phyloP scores from a whole-genome alignment of 2,888 invertebrate species.

The Acronicta psi region DNA sequence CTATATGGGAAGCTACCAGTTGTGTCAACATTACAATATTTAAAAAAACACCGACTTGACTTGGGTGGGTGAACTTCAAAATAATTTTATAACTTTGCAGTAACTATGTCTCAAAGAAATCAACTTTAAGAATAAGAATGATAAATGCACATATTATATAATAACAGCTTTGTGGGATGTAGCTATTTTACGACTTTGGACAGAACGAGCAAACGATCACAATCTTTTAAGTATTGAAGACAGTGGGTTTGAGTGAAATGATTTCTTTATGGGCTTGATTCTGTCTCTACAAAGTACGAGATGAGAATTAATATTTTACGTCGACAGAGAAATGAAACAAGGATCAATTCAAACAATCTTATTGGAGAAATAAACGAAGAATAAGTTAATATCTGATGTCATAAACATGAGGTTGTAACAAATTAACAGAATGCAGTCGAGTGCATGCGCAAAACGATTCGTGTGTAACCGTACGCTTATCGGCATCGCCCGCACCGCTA shows the following conservation, averaged over 20 bases:
- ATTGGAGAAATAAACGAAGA: constrained; percentile 20
- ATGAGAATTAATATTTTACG: constrained; percentile 7
- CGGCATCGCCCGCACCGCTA: constrained; percentile 47
- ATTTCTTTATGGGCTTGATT: constrained; percentile 13
- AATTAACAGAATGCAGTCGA: constrained; percentile 47
- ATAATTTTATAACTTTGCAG: too few relatives aligned
- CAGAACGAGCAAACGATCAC: constrained; percentile 7
- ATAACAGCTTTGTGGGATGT: too few relatives aligned
- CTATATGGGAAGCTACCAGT: not conserved
- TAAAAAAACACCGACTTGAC: not conserved
- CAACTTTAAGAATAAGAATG: too few relatives aligned
- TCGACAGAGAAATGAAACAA: not conserved
- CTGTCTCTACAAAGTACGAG: not conserved
- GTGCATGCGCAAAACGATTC: constrained; percentile 40
- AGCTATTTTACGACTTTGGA: too few relatives aligned
- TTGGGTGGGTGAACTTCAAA: not conserved
- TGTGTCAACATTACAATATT: not conserved
- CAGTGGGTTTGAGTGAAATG: constrained; percentile 5
- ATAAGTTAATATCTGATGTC: constrained; percentile 33
- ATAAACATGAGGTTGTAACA: constrained; percentile 39
- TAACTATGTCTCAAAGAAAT: not conserved
- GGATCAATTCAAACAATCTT: constrained; percentile 4
- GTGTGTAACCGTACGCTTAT: constrained; percentile 54
- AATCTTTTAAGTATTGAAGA: constrained; percentile 4
- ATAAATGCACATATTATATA: too few relatives aligned